Evolutionary conservation across 1,140 invertebrate genomes (phyloP).

Genomic region (Scaptomyza graminum): DNA sequence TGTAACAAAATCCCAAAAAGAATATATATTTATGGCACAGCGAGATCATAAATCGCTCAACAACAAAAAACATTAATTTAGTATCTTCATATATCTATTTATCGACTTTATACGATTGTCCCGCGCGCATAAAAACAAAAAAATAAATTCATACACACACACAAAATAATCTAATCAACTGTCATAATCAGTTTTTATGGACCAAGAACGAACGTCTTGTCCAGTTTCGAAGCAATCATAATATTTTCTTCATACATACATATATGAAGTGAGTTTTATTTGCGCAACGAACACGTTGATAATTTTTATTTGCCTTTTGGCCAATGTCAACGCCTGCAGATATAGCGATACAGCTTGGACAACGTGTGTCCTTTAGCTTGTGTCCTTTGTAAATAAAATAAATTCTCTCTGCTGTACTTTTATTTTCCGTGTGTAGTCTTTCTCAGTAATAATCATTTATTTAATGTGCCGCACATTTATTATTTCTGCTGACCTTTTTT

Average conservation of each 20-base stretch:
- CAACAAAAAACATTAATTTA: slow-evolving; percentile 67
- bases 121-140: slow-evolving; percentile 43
- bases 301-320: slow-evolving; percentile 73
- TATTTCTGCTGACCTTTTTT: slow-evolving; percentile 65
- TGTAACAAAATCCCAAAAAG: slow-evolving; percentile 51
- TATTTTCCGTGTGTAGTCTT: slow-evolving; percentile 55
- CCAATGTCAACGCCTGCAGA: slow-evolving; percentile 13
- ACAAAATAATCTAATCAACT: slow-evolving; percentile 71
- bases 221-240: slow-evolving; percentile 59
- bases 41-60: slow-evolving; percentile 65
- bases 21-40: slow-evolving; percentile 61
- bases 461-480: slow-evolving; percentile 75
- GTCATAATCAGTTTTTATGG: slow-evolving; percentile 74
- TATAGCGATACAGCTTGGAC: slow-evolving; percentile 20
- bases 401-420: slow-evolving; percentile 59
- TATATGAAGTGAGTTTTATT: slow-evolving; percentile 59
- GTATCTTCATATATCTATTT: slow-evolving; percentile 26
- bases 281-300: slow-evolving; percentile 67
- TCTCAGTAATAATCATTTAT: slow-evolving; percentile 75
- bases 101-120: slow-evolving; percentile 47
- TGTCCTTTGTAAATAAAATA: slow-evolving; percentile 72
- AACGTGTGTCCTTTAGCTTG: slow-evolving; percentile 4
- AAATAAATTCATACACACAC: slow-evolving; percentile 23
- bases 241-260: slow-evolving; percentile 37
- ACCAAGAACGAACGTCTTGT: slow-evolving; percentile 8